Evolutionary conservation across 1,140 invertebrate species (phyloP).

Genomic region (Uloborus diversus): DNA sequence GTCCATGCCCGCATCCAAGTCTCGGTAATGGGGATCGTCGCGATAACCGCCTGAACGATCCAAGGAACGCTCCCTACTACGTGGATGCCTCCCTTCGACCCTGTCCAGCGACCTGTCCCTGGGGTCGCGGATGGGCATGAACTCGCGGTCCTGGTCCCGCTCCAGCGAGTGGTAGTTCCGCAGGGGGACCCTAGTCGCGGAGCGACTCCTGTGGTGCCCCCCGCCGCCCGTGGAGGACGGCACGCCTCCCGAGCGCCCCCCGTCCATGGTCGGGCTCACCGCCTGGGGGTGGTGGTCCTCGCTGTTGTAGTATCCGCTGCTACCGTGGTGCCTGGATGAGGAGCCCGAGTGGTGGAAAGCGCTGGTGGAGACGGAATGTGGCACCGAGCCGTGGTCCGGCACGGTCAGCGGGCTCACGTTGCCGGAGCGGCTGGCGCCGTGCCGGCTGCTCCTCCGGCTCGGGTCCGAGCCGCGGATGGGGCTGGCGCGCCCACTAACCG

Average conservation of each 20-base stretch:
- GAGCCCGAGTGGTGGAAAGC: conserved; percentile 36
- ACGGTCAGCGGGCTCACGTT: conserved; percentile 60
- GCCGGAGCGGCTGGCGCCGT: conserved; percentile 57
- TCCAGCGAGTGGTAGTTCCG: conserved; percentile 80
- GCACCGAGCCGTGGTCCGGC: conserved; percentile 46
- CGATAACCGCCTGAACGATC: conserved; percentile 67
- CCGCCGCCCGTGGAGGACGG: conserved; percentile 67
- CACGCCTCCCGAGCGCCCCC: conserved; percentile 67
- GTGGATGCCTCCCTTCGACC: conserved; percentile 44
- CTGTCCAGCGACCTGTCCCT: conserved; percentile 65
- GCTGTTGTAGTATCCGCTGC: conserved; percentile 67
- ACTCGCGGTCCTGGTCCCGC: conserved; percentile 78
- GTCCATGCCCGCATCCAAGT: conserved; percentile 55
- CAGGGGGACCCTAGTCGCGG: conserved; percentile 66
- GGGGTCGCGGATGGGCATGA: conserved; percentile 81
- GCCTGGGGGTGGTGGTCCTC: conserved; percentile 77
- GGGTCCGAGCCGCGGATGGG: conserved; percentile 36
- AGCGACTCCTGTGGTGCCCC: conserved; percentile 65
- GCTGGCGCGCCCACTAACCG: conserved; percentile 53
- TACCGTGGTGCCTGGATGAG: conserved; percentile 7
- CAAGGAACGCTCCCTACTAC: conserved; percentile 70
- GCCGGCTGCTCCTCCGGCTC: conserved; percentile 16
- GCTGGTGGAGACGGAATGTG: conserved; percentile 54
- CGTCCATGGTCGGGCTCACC: conserved; percentile 73
- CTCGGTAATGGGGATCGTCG: conserved; percentile 47